Percentiles rank a stretch among this genome's conserved stretches.
These are phyloP conservation scores for Synergus umbraculus DNA, from an alignment of 2,888 invertebrate species.

Conservation along the genomic window DNA sequence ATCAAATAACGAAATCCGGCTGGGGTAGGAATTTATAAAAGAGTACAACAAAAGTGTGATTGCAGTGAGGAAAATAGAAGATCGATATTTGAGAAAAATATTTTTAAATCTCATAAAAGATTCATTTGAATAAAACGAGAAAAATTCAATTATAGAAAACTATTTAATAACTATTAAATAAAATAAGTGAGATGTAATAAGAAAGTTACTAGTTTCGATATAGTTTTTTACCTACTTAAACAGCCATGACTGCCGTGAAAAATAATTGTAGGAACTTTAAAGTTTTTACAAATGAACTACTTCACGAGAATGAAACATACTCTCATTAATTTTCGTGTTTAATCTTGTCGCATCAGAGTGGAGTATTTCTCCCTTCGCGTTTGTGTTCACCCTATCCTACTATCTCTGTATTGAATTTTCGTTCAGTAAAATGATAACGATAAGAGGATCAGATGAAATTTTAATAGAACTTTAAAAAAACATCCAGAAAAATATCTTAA, in stretches of 20 bases:
- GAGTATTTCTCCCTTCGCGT: neutral
- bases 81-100: too few species aligned
- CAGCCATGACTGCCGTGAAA: neutral
- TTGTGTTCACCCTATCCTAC: neutral
- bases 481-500: neutral
- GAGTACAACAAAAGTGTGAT: neutral
- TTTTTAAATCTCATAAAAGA: too few species aligned
- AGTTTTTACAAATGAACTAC: slow-evolving; percentile 16
- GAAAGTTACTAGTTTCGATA: neutral
- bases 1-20: neutral
- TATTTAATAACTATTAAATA: neutral
- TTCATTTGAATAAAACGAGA: too few species aligned
- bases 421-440: neutral
- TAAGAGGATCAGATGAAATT: neutral
- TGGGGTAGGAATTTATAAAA: neutral
- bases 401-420: neutral
- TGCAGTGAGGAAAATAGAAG: neutral
- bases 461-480: neutral
- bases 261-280: neutral
- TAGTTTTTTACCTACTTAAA: neutral
- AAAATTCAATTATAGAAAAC: too few species aligned
- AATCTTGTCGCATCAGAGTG: neutral
- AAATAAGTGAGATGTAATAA: neutral
- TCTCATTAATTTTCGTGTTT: slow-evolving; percentile 18
- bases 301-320: slow-evolving; percentile 2